Base-by-base conservation (phyloP, 2,888 invertebrate species). In the Nymphalis polychloros region DNA sequence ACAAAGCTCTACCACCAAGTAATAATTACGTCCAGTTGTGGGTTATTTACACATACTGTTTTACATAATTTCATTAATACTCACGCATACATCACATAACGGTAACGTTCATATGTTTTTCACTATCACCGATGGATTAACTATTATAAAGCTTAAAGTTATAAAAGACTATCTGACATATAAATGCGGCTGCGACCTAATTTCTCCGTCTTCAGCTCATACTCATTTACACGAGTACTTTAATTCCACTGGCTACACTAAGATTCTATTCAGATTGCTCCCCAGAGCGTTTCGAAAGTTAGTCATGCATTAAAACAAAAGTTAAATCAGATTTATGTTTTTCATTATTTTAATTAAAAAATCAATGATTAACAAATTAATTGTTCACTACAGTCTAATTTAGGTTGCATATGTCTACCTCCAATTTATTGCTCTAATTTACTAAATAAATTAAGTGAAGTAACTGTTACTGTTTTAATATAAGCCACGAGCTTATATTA, bases 241-340 rank as follows among this genome's bases (percentile, higher is more conserved):
- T 55, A 55, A 55, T 55, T 35, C 55, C 31, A 31, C 55, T n/a
- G n/a, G 55, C 55, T 35, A 55, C 55, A 31, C 57, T 41, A 57
- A 55, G 55, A 41, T 57, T 57, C 57, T 57, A 57, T 57, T 41
- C 57, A 41, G 41, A 57, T 57, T 57, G 41, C 57, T 41, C 57
- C 13, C 57, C 27, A 10, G 57, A 57, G 57, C 35, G 19, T 41
- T 41, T 57, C 57, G 31, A 55, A 55, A 55, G 53, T 57, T 41
- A 57, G 57, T 57, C 57, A 19, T n/a, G 35, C 41, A 41, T 57
- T 41, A 41, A 57, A 57, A 41, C 19, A 35, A 17, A n/a, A 41
- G 19, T 57, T 35, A 19, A 57, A 41, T 41, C 19, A 19, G 13
- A 19, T 35, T 19, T 41, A n/a, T 41, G 1, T 27, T n/a, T 57